Evolutionary conservation across 64 coral and sea anemone genomes (phyloP).

Genomic region (Astreopora myriophthalma): DNA sequence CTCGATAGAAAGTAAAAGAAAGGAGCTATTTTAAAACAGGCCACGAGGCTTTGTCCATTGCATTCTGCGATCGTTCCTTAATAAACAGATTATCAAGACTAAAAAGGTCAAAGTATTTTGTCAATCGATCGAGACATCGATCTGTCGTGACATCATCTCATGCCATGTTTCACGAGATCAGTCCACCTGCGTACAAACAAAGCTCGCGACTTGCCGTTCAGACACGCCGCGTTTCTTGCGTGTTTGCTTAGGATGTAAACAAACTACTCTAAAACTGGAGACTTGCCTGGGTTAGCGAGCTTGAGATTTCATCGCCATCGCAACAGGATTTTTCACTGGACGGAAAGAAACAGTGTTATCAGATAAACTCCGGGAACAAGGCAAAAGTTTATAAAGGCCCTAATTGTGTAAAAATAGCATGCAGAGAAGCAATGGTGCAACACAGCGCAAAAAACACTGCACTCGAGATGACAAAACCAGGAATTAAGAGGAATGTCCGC

Average conservation of each 20-base stretch:
- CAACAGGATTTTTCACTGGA: constrained; percentile 12
- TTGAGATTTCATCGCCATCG: not conserved
- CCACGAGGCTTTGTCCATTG: not conserved
- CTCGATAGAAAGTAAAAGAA: no score
- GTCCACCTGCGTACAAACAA: not conserved
- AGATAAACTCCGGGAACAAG: not conserved
- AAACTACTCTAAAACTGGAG: not conserved
- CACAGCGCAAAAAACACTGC: not conserved
- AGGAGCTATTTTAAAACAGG: no score
- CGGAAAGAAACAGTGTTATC: not conserved
- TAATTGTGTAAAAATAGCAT: not conserved
- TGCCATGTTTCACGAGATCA: not conserved
- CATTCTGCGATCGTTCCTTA: not conserved
- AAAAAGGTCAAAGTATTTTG: not conserved
- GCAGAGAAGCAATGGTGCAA: not conserved
- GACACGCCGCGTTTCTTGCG: not conserved
- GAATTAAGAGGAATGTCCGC: no score
- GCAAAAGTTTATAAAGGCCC: not conserved
- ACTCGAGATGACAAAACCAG: no score
- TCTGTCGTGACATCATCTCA: constrained; percentile 9
- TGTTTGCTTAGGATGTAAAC: not conserved
- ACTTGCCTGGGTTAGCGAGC: not conserved
- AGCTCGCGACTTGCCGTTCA: not conserved
- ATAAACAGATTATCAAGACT: not conserved
- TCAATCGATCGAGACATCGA: not conserved